A percentile compares a stretch with the other conserved stretches of the same genome.
Evolutionary conservation across 2,113 vertebrate species (phyloP).

Genomic region (Nannobrachium achirus): DNA sequence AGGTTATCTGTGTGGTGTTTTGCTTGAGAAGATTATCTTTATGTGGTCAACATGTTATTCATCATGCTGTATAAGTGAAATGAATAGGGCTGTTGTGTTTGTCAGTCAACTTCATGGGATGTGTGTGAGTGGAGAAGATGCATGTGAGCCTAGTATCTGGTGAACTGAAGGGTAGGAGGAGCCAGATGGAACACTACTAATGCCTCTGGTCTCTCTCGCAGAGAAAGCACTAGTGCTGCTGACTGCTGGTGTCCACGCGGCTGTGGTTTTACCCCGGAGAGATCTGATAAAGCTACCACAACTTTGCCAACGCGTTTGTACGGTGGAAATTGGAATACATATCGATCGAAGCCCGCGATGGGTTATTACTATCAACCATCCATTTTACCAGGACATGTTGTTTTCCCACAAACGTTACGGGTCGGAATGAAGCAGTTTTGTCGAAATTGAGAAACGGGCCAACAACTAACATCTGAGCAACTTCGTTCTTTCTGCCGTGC

Average conservation of each 20-base stretch:
- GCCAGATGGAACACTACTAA: constrained; percentile 6
- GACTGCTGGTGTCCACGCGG: constrained; percentile 22
- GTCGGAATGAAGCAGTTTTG: constrained; percentile 18
- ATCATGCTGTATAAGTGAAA: background rate
- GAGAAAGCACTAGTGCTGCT: too few relatives aligned
- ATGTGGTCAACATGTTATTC: too few relatives aligned
- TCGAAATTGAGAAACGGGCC: constrained; percentile 34
- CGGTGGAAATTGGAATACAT: background rate
- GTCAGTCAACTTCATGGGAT: background rate
- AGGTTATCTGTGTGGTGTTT: too few relatives aligned
- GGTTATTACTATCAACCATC: constrained; percentile 18
- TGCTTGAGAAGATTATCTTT: too few relatives aligned
- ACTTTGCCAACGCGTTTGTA: background rate
- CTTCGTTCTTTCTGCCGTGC: constrained; percentile 40
- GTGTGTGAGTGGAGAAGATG: constrained; percentile 8
- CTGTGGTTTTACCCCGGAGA: too few relatives aligned
- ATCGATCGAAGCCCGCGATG: constrained; percentile 40
- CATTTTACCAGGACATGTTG: background rate
- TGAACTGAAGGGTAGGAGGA: constrained; percentile 51
- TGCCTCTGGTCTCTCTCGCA: constrained; percentile 1
- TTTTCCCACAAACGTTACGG: background rate
- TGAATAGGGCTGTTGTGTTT: background rate
- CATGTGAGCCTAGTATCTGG: background rate
- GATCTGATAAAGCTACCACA: background rate
- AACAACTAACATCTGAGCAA: constrained; percentile 40